Base-by-base conservation (phyloP, 1,140 invertebrate genomes). In the Doryteuthis pealeii region DNA sequence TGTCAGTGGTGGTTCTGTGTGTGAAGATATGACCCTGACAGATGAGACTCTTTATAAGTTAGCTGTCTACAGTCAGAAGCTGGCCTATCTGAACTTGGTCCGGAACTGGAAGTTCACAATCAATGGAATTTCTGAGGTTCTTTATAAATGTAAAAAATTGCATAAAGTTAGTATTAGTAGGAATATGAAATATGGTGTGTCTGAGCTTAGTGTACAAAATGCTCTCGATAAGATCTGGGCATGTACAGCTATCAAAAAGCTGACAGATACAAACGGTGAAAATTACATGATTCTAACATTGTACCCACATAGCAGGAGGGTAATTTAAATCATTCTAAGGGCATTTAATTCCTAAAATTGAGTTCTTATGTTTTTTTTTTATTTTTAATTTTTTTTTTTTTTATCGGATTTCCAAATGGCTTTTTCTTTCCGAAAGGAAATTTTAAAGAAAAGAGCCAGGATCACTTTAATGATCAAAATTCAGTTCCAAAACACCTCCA, bases 1-100 rank as follows among this genome's bases (percentile, higher is more conserved):
- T n/a, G 68, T 79, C 18, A 76, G 76, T 69, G 68, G 45, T 31
- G 43, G 71, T 45, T 65, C 54, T 26, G 31, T 45, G 0, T 66
- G 62, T 69, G 73, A 71, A 28, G 73, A 73, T 43, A 75, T 76
- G n/a, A 70, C 65, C 15, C 35, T 80, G 10, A 79, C 72, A 22
- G 79, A 80, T 69, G 32, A 10, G 3, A 43, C 74, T 43, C 32
- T 80, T 22, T 49, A 73, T 4, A 66, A 70, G 30, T 30, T 80
- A 22, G 72, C 74, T 30, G 58, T 72, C 49, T 54, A 76, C 43
- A 79, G 74, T 71, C 22, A 35, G 43, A 35, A 58, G 26, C 73
- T 80, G 10, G 32, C 65, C 22, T 35, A 66, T 26, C 66, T 80
- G 4, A 71, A 73, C 26, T 22, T 62, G 1, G 54, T 62, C 18